Conservation (phyloP, 2,113 vertebrate species). For the Anhinga anhinga region DNA sequence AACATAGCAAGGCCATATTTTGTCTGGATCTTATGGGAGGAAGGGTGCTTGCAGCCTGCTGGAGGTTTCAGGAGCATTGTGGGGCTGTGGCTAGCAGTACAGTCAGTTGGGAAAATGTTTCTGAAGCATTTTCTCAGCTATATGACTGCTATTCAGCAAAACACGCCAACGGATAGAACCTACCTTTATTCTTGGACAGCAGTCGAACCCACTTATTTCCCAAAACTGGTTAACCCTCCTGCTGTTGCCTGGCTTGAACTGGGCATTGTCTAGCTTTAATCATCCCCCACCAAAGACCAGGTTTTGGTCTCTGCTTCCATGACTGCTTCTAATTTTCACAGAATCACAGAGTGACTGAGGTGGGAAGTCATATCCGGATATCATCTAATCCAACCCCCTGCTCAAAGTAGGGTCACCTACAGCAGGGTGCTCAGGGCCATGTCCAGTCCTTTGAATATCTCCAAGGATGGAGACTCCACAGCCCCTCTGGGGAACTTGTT, state of each 20-base stretch:
- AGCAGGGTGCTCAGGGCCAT: not conserved
- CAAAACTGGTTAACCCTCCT: not conserved
- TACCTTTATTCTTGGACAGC: not conserved
- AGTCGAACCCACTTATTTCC: not conserved
- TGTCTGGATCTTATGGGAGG: not conserved
- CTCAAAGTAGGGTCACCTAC: not conserved
- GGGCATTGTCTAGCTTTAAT: not conserved
- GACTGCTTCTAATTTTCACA: not conserved
- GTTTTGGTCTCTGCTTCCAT: not conserved
- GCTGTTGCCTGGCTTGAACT: not conserved
- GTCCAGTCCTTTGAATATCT: not conserved
- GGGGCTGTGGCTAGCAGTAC: not conserved
- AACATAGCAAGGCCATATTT: not conserved
- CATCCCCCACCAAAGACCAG: not conserved
- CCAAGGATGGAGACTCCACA: not conserved
- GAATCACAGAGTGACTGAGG: not conserved
- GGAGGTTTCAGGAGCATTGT: not conserved
- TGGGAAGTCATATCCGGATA: not conserved
- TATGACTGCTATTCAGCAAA: not conserved
- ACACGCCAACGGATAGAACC: not conserved
- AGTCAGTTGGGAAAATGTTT: not conserved
- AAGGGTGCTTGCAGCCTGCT: not conserved
- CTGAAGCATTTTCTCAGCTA: not conserved
- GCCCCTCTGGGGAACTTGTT: not conserved
- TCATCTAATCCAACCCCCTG: not conserved